Percentiles rank a stretch among this genome's conserved stretches.
Conservation (phyloP, 2,888 invertebrate genomes). For the Xestobium rufovillosum region DNA sequence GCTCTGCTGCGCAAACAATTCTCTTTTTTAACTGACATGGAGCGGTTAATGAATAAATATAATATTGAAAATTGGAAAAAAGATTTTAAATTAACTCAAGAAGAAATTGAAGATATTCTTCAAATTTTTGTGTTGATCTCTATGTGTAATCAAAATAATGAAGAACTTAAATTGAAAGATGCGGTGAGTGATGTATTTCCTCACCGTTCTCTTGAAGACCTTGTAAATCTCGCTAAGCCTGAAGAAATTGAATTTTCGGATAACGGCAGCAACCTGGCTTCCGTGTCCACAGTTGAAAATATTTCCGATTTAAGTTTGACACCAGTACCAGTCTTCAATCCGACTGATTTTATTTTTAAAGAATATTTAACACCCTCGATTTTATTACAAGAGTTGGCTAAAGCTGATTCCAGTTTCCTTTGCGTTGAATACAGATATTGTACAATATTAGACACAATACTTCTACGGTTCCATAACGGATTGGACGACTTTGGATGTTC, state of each 20-base stretch:
- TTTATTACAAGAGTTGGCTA: conserved; percentile 26
- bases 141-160: not conserved
- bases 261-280: no score
- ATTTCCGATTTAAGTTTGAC: no score
- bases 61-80: not conserved
- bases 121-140: not conserved
- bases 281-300: not conserved
- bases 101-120: not conserved
- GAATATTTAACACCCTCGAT: conserved; percentile 26
- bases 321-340: no score
- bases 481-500: conserved; percentile 29
- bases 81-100: not conserved
- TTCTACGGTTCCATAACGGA: conserved; percentile 27
- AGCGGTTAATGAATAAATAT: not conserved
- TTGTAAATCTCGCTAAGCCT: not conserved
- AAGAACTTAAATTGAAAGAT: not conserved
- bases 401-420: conserved; percentile 22
- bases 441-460: conserved; percentile 26
- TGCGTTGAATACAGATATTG: conserved; percentile 25
- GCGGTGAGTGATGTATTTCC: not conserved
- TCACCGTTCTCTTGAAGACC: not conserved
- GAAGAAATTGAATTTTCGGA: not conserved
- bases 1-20: not conserved
- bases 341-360: conserved; percentile 25
- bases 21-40: not conserved